phyloP scores from a whole-genome alignment of 2,113 vertebrate genomes.

The Siphamia tubifer region DNA sequence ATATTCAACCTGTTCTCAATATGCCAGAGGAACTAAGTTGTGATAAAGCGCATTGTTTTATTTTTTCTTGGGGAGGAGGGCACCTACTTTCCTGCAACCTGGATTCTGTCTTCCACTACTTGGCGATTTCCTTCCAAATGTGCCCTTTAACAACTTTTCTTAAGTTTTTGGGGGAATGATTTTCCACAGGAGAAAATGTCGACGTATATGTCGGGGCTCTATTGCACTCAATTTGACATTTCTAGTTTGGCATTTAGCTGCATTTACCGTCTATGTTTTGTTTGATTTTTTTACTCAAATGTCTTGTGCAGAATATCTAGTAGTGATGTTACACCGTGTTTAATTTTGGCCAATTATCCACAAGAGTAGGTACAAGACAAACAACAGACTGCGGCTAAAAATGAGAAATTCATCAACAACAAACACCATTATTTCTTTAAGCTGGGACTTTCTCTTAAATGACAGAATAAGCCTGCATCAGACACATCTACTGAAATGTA shows the following conservation, averaged over 20 bases:
- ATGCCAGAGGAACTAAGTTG: conserved; percentile 34
- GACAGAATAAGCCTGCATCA: background rate
- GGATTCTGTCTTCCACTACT: conserved; percentile 2
- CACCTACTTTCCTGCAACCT: conserved; percentile 43
- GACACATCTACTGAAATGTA: no score
- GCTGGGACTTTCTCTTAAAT: background rate
- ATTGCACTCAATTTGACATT: no score
- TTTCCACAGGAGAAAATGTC: background rate
- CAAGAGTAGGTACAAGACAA: background rate
- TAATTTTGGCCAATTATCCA: background rate
- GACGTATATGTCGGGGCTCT: background rate
- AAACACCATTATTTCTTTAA: background rate
- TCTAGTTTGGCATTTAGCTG: background rate
- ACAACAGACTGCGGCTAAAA: no score
- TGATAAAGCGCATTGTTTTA: conserved; percentile 41
- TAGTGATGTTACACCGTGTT: background rate
- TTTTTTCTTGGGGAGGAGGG: conserved; percentile 35
- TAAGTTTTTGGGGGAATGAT: background rate
- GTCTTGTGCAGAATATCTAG: background rate
- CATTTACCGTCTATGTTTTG: no score
- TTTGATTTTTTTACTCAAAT: background rate
- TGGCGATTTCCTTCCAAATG: background rate
- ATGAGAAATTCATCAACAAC: background rate
- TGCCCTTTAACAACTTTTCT: background rate
- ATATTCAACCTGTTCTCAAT: conserved; percentile 48